Evolutionary conservation across 2,113 vertebrate genomes (phyloP).

Genomic region (Formicarius rufipectus): DNA sequence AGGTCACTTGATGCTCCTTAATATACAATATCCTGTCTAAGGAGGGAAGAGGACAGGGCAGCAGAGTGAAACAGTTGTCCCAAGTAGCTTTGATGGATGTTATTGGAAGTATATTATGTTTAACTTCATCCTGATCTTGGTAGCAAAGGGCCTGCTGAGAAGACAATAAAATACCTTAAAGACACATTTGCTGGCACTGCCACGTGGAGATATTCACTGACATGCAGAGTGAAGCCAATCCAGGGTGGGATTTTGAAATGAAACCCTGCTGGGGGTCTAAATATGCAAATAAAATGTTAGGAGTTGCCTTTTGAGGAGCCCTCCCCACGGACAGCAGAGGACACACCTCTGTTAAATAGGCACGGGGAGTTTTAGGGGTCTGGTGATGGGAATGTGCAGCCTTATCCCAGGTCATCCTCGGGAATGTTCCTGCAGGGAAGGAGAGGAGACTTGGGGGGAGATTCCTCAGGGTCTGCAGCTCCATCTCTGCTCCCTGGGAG

Average conservation of each 20-base stretch:
- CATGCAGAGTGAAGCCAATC: fast-evolving
- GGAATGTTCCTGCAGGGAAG: not conserved
- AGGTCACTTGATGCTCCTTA: not conserved
- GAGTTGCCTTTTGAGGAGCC: not conserved
- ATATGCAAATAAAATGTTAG: not conserved
- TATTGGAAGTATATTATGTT: not conserved
- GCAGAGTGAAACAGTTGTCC: not conserved
- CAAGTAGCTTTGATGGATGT: not conserved
- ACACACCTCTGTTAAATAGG: fast-evolving
- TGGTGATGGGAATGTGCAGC: not conserved
- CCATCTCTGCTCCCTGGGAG: not conserved
- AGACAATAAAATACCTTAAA: not conserved
- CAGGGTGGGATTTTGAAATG: not conserved
- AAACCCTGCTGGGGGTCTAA: not conserved
- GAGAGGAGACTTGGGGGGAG: not conserved
- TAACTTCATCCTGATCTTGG: not conserved
- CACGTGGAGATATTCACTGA: not conserved
- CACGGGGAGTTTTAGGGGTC: not conserved
- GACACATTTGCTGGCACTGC: not conserved
- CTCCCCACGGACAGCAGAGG: fast-evolving
- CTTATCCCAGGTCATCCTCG: not conserved
- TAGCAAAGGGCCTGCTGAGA: not conserved
- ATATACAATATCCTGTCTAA: not conserved
- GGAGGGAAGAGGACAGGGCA: not conserved
- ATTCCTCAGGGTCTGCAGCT: not conserved